Evolutionary conservation across 2,888 invertebrate species (phyloP).

Genomic region (Meloe dianella): DNA sequence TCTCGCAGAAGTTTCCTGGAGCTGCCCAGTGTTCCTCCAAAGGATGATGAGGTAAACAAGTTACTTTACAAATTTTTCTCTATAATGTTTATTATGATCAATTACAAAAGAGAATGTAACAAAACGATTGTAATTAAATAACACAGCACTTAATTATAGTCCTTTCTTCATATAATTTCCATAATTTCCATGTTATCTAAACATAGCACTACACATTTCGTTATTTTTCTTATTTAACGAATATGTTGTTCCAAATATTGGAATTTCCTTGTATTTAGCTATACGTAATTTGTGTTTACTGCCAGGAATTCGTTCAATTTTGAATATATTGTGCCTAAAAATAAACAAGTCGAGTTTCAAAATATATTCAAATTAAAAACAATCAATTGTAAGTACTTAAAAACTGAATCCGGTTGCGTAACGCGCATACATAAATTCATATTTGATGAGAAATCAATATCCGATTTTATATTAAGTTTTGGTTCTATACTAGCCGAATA

Average conservation of each 20-base stretch:
- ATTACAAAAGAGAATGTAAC: no score
- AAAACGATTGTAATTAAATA: slow-evolving; percentile 10
- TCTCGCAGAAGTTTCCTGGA: no score
- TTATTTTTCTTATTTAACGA: slow-evolving; percentile 79
- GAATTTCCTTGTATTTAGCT: slow-evolving; percentile 62
- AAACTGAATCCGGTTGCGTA: slow-evolving; percentile 68
- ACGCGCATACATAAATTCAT: slow-evolving; percentile 80
- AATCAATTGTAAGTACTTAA: no score
- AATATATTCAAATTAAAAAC: no score
- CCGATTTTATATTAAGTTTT: slow-evolving; percentile 72
- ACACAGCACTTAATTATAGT: slow-evolving; percentile 22
- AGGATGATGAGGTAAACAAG: no score
- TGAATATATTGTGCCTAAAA: slow-evolving; percentile 69
- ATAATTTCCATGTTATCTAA: slow-evolving; percentile 41
- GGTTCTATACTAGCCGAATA: slow-evolving; percentile 72
- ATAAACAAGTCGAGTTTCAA: no score
- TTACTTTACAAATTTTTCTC: no score
- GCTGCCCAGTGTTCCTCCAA: no score
- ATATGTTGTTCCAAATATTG: slow-evolving; percentile 73
- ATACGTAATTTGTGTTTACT: slow-evolving; percentile 68
- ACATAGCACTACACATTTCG: slow-evolving; percentile 70
- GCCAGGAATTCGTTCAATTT: slow-evolving; percentile 70
- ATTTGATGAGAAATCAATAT: slow-evolving; percentile 77
- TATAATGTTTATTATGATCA: background rate
- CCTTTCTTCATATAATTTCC: no score